These are phyloP conservation scores for Astyanax mexicanus DNA, from an alignment of 2,797 vertebrate genomes.

Conservation along the genomic window DNA sequence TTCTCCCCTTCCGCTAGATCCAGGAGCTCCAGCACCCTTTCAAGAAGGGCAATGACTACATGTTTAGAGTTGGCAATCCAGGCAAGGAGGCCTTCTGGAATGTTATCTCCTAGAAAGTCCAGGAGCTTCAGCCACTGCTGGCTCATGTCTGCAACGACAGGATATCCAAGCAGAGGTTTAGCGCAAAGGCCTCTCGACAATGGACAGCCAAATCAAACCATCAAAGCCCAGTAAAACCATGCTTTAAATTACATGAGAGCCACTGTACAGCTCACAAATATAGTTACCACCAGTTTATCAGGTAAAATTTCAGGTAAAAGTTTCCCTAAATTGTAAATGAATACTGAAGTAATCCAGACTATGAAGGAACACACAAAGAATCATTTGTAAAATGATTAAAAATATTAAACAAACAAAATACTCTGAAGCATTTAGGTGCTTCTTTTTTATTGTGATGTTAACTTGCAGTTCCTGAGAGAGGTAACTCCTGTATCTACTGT, in stretches of 20 bases:
- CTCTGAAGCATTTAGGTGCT: too few species aligned
- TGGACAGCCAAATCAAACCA: slow-evolving; percentile 52
- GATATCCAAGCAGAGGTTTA: slow-evolving; percentile 78
- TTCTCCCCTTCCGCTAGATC: slow-evolving; percentile 46
- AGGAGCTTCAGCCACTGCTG: slow-evolving; percentile 75
- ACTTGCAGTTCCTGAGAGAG: too few species aligned
- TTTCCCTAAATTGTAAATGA: too few species aligned
- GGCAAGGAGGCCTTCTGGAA: slow-evolving; percentile 73
- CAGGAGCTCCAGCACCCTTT: slow-evolving; percentile 70
- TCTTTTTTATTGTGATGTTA: too few species aligned
- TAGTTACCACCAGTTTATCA: neutral
- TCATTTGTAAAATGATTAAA: too few species aligned
- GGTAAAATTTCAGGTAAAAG: too few species aligned
- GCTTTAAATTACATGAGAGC: too few species aligned
- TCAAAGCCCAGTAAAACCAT: neutral
- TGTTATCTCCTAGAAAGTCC: slow-evolving; percentile 77
- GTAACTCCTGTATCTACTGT: too few species aligned
- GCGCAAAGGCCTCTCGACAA: slow-evolving; percentile 36
- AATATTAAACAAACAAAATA: too few species aligned
- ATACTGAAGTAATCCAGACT: too few species aligned
- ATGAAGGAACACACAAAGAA: too few species aligned
- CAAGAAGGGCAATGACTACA: slow-evolving; percentile 64
- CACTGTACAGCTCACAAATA: too few species aligned
- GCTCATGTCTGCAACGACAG: slow-evolving; percentile 83
- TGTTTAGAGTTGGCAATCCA: slow-evolving; percentile 76